Evolutionary conservation across 2,113 vertebrate species (phyloP).

Genomic region (Sceloporus tristichus): DNA sequence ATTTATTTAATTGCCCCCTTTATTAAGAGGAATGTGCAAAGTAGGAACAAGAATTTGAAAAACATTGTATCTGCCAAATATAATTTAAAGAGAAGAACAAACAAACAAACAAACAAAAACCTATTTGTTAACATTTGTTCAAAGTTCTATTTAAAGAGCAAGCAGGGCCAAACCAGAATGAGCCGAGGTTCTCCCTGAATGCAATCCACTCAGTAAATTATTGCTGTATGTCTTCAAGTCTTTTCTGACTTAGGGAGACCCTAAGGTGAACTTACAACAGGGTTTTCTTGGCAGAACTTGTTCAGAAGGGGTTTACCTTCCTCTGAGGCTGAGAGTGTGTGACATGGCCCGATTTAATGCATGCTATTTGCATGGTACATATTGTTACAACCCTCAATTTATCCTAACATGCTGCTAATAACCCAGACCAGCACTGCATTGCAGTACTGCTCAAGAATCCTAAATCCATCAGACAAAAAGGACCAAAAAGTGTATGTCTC

Average conservation of each 20-base stretch:
- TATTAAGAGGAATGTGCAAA: too few relatives aligned
- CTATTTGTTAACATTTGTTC: background rate
- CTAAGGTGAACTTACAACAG: too few relatives aligned
- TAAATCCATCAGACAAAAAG: background rate
- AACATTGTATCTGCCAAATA: too few relatives aligned
- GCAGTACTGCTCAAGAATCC: background rate
- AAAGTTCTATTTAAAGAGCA: background rate
- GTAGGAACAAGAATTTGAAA: too few relatives aligned
- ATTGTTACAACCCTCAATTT: background rate
- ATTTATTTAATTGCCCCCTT: background rate
- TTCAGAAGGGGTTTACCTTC: too few relatives aligned
- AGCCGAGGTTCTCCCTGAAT: background rate
- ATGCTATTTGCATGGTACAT: background rate
- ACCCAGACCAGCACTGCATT: background rate
- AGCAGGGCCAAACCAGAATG: too few relatives aligned
- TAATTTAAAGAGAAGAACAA: too few relatives aligned
- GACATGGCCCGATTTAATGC: background rate
- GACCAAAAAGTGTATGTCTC: background rate
- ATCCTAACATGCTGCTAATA: background rate
- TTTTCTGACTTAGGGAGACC: too few relatives aligned
- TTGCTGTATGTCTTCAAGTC: too few relatives aligned
- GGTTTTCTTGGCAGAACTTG: too few relatives aligned
- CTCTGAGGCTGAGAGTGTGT: too few relatives aligned
- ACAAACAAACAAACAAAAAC: background rate
- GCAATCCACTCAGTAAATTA: background rate